A percentile compares a stretch with the other conserved stretches of the same genome.
phyloP scores from a whole-genome alignment of 2,797 vertebrate species.

The Argya squamiceps region DNA sequence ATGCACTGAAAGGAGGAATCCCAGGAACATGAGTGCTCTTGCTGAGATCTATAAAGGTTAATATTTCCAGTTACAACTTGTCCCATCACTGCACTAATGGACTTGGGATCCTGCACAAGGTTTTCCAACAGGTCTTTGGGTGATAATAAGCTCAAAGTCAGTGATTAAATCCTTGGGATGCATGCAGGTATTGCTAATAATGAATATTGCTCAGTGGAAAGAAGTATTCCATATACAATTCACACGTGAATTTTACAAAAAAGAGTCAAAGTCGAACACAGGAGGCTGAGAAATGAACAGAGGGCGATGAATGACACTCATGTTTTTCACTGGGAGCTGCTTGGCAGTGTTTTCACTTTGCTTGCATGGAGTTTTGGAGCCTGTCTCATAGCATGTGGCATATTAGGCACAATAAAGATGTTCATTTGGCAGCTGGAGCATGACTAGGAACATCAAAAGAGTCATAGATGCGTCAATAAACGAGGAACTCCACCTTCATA shows the following conservation, averaged over 20 bases:
- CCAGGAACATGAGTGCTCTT: neutral
- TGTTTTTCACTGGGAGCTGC: conserved; percentile 35
- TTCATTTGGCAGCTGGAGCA: conserved; percentile 71
- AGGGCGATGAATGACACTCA: neutral
- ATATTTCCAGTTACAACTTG: neutral
- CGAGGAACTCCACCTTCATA: conserved; percentile 40
- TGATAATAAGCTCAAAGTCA: neutral
- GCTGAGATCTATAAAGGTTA: neutral
- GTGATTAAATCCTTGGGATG: neutral
- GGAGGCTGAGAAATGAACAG: conserved; percentile 44
- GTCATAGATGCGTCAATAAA: conserved; percentile 31
- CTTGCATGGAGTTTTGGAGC: conserved; percentile 50
- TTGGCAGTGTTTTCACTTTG: conserved; percentile 42
- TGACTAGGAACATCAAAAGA: conserved; percentile 58
- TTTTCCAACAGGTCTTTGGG: neutral
- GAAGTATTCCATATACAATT: neutral
- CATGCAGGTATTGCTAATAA: neutral
- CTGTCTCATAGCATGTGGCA: conserved; percentile 65
- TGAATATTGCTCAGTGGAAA: neutral
- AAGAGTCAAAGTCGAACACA: neutral
- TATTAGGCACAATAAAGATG: conserved; percentile 72
- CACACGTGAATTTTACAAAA: neutral
- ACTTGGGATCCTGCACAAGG: neutral
- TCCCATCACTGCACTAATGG: neutral
- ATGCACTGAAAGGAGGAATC: neutral